These are phyloP conservation scores for Catocala nupta DNA, from an alignment of 2,888 invertebrate species.

Conservation along the genomic window DNA sequence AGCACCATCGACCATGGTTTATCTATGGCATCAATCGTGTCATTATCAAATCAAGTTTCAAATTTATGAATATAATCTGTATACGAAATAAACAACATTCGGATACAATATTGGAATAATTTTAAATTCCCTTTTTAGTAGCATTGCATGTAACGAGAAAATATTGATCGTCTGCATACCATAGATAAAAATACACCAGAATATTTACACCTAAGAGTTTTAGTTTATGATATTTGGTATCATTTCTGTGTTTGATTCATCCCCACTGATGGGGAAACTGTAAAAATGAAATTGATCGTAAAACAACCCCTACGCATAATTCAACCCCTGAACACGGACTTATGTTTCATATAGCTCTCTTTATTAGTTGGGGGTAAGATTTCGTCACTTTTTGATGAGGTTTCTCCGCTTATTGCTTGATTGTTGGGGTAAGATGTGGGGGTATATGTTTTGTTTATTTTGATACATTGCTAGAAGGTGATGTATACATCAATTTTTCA, in stretches of 20 bases:
- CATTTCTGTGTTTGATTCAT: slow-evolving; percentile 42
- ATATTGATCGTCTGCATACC: not conserved
- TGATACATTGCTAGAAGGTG: not conserved
- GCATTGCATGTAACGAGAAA: no score
- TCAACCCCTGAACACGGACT: slow-evolving; percentile 63
- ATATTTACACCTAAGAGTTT: slow-evolving; percentile 25
- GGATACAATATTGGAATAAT: no score
- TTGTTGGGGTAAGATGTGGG: not conserved
- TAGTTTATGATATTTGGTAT: slow-evolving; percentile 24
- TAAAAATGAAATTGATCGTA: slow-evolving; percentile 78
- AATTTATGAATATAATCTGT: no score
- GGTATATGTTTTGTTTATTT: slow-evolving; percentile 1
- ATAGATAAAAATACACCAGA: slow-evolving; percentile 27
- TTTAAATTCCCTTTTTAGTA: no score
- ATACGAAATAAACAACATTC: no score
- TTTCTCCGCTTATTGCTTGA: slow-evolving; percentile 32
- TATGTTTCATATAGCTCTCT: slow-evolving; percentile 64
- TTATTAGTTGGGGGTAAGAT: slow-evolving; percentile 63
- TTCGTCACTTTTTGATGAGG: slow-evolving; percentile 40
- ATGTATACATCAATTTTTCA: no score
- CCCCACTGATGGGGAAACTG: slow-evolving; percentile 56
- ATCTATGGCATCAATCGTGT: no score
- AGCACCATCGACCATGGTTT: no score
- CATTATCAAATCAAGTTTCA: no score
- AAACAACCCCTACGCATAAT: slow-evolving; percentile 79